Percentiles rank a stretch among this genome's conserved stretches.
phyloP scores from a whole-genome alignment of 2,113 vertebrate genomes.

The Caranx ignobilis region DNA sequence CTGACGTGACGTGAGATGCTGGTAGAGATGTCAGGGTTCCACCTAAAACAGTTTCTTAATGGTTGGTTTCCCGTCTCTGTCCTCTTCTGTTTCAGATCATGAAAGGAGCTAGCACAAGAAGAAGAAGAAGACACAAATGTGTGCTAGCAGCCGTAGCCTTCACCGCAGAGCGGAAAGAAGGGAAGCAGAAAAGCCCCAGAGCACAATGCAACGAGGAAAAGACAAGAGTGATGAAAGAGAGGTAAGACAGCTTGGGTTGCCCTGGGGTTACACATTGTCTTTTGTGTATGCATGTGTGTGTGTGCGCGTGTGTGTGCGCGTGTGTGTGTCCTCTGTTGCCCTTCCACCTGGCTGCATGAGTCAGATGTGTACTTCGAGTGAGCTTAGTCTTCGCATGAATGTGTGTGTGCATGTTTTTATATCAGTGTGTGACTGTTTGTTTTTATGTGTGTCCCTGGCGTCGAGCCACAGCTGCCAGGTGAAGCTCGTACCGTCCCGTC shows the following conservation, averaged over 20 bases:
- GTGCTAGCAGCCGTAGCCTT: slow-evolving; percentile 27
- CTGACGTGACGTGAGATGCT: not conserved
- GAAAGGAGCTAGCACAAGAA: slow-evolving; percentile 38
- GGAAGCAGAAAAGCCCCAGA: slow-evolving; percentile 16
- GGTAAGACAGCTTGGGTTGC: slow-evolving; percentile 61
- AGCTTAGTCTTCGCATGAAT: slow-evolving; percentile 54
- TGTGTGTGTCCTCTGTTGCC: slow-evolving; percentile 50
- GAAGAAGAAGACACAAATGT: slow-evolving; percentile 7
- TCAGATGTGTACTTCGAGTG: slow-evolving; percentile 48
- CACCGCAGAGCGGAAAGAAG: slow-evolving; percentile 10
- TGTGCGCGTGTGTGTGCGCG: not conserved
- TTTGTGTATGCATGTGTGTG: not conserved
- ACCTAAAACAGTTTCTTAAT: slow-evolving; percentile 38
- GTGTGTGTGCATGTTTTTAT: slow-evolving; percentile 38
- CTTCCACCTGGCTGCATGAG: slow-evolving; percentile 58
- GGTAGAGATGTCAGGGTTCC: slow-evolving; percentile 19
- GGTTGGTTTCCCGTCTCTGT: slow-evolving; percentile 25
- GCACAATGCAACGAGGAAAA: slow-evolving; percentile 35
- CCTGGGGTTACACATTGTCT: slow-evolving; percentile 13
- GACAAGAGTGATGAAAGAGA: slow-evolving; percentile 45
- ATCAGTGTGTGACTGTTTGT: slow-evolving; percentile 20
- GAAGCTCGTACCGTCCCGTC: slow-evolving; percentile 46
- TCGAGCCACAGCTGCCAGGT: slow-evolving; percentile 54
- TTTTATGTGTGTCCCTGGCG: slow-evolving; percentile 44
- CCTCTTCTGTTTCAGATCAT: slow-evolving; percentile 51